phyloP scores from a whole-genome alignment of 30 jellyfish, hydroid and myxozoan species.

The Aurelia coerulea region DNA sequence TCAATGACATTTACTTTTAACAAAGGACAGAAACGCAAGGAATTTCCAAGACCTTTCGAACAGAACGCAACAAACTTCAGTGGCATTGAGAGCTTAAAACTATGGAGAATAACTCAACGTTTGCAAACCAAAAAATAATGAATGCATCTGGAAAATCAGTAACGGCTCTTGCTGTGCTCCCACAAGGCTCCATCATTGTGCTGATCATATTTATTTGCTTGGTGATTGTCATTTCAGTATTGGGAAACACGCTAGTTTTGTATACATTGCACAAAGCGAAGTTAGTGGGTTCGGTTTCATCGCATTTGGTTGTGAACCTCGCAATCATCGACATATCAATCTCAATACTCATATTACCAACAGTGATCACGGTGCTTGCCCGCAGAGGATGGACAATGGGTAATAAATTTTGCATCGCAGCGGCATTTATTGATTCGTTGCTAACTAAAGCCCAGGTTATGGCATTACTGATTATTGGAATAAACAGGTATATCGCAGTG shows the following conservation, averaged over 20 bases:
- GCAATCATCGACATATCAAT: conserved; percentile 29
- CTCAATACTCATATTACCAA: conserved; percentile 33
- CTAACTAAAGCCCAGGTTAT: conserved; percentile 57
- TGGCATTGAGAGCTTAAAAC: no score
- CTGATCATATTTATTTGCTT: neutral
- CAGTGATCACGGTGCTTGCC: neutral
- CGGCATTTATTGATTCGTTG: conserved; percentile 31
- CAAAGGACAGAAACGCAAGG: no score
- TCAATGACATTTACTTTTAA: no score
- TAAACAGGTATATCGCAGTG: conserved; percentile 51
- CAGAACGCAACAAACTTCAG: no score
- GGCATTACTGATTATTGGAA: conserved; percentile 55
- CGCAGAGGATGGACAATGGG: conserved; percentile 21
- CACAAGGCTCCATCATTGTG: no score
- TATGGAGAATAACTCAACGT: no score
- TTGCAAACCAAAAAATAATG: no score
- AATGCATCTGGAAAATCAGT: no score
- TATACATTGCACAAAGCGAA: conserved; percentile 23
- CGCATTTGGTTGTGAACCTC: conserved; percentile 36
- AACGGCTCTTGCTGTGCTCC: no score
- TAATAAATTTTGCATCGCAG: conserved; percentile 18
- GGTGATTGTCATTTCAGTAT: neutral
- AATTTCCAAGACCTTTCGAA: no score
- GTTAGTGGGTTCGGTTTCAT: conserved; percentile 21
- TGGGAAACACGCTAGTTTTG: conserved; percentile 41